Conservation (phyloP, 2,888 invertebrate species). For the Yponomeuta sedellus region DNA sequence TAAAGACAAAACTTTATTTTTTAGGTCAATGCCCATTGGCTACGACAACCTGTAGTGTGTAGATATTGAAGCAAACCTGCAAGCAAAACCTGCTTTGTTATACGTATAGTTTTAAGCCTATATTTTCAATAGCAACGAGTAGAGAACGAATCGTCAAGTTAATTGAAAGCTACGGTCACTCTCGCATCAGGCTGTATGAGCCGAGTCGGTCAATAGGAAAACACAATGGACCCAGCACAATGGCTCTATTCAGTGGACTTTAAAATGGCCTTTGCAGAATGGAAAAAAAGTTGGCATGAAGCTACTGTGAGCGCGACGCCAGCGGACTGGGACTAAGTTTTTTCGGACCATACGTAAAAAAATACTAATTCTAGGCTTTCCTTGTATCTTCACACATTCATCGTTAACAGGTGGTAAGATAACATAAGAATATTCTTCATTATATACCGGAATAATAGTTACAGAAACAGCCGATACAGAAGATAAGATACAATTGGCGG, state of each 20-base stretch:
- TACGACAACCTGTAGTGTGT: no score
- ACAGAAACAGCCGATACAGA: no score
- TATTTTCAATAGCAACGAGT: neutral
- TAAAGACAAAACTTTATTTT: no score
- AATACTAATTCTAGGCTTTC: no score
- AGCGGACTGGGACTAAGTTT: neutral
- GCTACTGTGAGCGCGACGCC: conserved; percentile 34
- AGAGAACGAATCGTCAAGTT: conserved; percentile 19
- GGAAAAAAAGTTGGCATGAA: conserved; percentile 53
- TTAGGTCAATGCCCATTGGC: no score
- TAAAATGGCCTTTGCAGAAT: conserved; percentile 58
- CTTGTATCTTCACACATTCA: no score
- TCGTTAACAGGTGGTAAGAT: no score
- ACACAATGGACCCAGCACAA: conserved; percentile 63
- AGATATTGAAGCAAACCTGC: no score
- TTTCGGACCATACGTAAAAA: neutral
- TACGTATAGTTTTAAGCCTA: neutral
- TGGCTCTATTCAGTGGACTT: conserved; percentile 57
- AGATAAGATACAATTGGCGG: no score
- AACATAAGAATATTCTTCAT: no score
- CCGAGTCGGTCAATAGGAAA: conserved; percentile 62
- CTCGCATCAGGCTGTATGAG: conserved; percentile 48
- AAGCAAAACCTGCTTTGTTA: neutral
- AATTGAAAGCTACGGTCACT: conserved; percentile 56
- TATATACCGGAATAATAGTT: no score